These are phyloP conservation scores for Brachyalestes nurse DNA, from an alignment of 2,797 vertebrate genomes.

Conservation along the genomic window DNA sequence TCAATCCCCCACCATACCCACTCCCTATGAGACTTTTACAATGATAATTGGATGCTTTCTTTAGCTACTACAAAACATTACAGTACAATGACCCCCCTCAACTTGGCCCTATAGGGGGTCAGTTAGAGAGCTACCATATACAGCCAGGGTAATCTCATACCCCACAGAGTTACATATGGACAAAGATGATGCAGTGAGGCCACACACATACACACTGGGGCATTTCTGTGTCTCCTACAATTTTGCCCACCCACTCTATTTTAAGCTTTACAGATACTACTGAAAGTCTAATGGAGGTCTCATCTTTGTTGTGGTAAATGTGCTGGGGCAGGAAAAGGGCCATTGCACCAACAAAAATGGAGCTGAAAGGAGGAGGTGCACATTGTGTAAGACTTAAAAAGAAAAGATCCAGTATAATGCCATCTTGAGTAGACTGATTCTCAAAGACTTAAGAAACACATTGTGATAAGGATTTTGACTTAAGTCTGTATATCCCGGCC, in stretches of 20 bases:
- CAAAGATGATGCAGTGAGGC: conserved; percentile 43
- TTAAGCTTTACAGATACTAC: conserved; percentile 21
- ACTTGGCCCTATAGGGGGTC: conserved; percentile 43
- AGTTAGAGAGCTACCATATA: conserved; percentile 51
- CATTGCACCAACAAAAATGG: background rate
- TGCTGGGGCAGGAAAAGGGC: background rate
- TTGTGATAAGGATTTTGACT: background rate
- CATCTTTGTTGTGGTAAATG: conserved; percentile 32
- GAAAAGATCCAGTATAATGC: background rate
- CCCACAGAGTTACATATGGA: conserved; percentile 42
- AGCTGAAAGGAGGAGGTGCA: background rate
- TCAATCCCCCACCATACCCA: conserved; percentile 36
- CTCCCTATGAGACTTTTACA: conserved; percentile 68
- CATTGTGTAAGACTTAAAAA: background rate
- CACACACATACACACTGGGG: conserved; percentile 42
- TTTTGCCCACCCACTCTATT: conserved; percentile 35
- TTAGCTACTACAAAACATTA: conserved; percentile 65
- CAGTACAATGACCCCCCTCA: conserved; percentile 68
- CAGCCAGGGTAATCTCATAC: conserved; percentile 38
- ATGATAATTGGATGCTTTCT: conserved; percentile 76
- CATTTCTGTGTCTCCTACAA: conserved; percentile 10
- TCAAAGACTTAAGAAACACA: background rate
- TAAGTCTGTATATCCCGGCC: background rate
- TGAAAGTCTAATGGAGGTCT: conserved; percentile 26
- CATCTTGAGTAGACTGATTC: background rate